These are phyloP conservation scores for Tyria jacobaeae DNA, from an alignment of 2,888 invertebrate species.

Conservation along the genomic window DNA sequence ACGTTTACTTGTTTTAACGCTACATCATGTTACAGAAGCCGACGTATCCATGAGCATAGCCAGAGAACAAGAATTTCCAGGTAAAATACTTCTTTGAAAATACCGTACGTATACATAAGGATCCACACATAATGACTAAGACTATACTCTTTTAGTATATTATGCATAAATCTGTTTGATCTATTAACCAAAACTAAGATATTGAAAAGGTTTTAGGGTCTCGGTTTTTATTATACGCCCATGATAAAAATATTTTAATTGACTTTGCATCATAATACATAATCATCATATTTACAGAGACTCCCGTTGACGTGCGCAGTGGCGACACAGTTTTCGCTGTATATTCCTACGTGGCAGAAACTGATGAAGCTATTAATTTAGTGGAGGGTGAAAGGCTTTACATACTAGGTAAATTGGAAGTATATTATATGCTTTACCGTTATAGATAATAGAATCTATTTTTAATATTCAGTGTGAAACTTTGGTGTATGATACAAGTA, in stretches of 20 bases:
- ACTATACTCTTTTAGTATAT: too few relatives aligned
- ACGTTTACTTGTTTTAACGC: neutral
- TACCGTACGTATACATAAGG: neutral
- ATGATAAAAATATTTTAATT: neutral
- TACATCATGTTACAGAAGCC: constrained; percentile 85
- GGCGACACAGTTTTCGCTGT: constrained; percentile 94
- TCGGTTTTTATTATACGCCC: too few relatives aligned
- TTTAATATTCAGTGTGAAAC: too few relatives aligned
- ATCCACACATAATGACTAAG: neutral
- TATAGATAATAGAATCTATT: too few relatives aligned
- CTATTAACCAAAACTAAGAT: too few relatives aligned
- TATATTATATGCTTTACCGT: neutral
- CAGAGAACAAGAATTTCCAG: constrained; percentile 88
- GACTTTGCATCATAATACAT: neutral
- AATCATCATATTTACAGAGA: constrained; percentile 61
- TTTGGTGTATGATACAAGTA: too few relatives aligned
- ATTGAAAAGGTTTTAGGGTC: too few relatives aligned
- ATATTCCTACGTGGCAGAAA: constrained; percentile 94
- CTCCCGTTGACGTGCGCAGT: constrained; percentile 86
- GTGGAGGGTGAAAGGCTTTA: constrained; percentile 96
- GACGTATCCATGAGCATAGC: constrained; percentile 90
- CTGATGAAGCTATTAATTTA: constrained; percentile 94
- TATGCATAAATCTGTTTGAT: too few relatives aligned
- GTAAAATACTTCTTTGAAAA: constrained; percentile 64
- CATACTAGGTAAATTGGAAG: constrained; percentile 88